These are phyloP conservation scores for Clanis bilineata DNA, from an alignment of 2,888 invertebrate species.

Conservation along the genomic window DNA sequence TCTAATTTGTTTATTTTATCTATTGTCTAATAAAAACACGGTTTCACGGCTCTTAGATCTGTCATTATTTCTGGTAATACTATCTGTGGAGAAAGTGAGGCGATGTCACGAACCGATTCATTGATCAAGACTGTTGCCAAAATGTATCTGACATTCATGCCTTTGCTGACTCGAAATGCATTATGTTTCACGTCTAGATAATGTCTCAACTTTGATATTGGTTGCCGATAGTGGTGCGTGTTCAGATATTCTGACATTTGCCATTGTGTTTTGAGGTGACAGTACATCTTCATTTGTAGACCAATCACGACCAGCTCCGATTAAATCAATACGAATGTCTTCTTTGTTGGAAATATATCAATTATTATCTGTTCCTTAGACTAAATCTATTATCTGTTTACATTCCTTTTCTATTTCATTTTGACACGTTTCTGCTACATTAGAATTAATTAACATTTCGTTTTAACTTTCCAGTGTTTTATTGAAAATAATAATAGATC, in stretches of 20 bases:
- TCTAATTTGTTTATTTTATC: conserved; percentile 44
- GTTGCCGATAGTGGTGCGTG: not conserved
- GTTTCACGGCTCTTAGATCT: conserved; percentile 39
- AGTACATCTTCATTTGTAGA: not conserved
- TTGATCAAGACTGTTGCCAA: conserved; percentile 15
- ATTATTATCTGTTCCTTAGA: too few species aligned
- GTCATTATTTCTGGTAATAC: conserved; percentile 38
- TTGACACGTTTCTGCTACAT: not conserved
- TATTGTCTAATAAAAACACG: conserved; percentile 42
- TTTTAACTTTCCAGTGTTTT: too few species aligned
- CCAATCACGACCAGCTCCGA: not conserved
- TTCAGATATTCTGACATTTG: not conserved
- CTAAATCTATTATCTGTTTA: not conserved
- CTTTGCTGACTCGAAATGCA: not conserved
- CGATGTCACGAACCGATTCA: conserved; percentile 46
- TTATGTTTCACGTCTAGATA: not conserved
- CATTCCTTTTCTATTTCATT: not conserved
- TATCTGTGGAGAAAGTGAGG: conserved; percentile 38
- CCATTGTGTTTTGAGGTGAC: not conserved
- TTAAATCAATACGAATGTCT: not conserved
- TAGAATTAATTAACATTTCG: too few species aligned
- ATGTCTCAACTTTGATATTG: not conserved
- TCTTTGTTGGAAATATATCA: too few species aligned
- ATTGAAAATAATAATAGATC: too few species aligned
- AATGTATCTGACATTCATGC: not conserved